A percentile compares a stretch with the other conserved stretches of the same genome.
Evolutionary conservation across 2,113 vertebrate genomes (phyloP).

Genomic region (Athene noctua): DNA sequence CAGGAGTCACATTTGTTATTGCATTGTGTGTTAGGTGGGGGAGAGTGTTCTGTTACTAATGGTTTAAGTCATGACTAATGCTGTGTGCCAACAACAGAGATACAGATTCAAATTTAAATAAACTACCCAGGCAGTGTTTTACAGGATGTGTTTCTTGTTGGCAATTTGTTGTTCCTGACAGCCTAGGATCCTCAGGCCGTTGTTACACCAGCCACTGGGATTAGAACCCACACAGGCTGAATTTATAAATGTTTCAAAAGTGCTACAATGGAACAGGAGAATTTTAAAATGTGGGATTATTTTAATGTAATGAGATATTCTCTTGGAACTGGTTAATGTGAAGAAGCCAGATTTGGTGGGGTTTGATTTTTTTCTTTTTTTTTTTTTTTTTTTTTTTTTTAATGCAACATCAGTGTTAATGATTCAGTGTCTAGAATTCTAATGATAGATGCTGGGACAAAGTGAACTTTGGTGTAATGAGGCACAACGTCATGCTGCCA

Average conservation of each 20-base stretch:
- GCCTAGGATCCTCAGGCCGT: slow-evolving; percentile 7
- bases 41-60: background rate
- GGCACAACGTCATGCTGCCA: background rate
- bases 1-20: background rate
- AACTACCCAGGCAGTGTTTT: slow-evolving; percentile 49
- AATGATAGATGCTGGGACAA: background rate
- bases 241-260: slow-evolving; percentile 41
- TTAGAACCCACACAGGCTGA: background rate
- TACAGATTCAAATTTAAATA: slow-evolving; percentile 46
- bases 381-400: slow-evolving; percentile 3
- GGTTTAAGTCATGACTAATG: slow-evolving; percentile 51
- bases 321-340: background rate
- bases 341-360: background rate
- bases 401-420: background rate
- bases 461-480: background rate
- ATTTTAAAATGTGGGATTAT: background rate
- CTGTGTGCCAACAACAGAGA: slow-evolving; percentile 28
- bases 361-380: background rate
- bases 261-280: background rate
- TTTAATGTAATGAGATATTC: background rate
- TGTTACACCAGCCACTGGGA: slow-evolving; percentile 24
- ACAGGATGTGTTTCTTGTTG: slow-evolving; percentile 60
- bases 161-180: slow-evolving; percentile 69
- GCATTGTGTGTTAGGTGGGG: background rate
- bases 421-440: background rate